Evolutionary conservation across 2,888 invertebrate genomes (phyloP).

Genomic region (Linnaemya vulpina): DNA sequence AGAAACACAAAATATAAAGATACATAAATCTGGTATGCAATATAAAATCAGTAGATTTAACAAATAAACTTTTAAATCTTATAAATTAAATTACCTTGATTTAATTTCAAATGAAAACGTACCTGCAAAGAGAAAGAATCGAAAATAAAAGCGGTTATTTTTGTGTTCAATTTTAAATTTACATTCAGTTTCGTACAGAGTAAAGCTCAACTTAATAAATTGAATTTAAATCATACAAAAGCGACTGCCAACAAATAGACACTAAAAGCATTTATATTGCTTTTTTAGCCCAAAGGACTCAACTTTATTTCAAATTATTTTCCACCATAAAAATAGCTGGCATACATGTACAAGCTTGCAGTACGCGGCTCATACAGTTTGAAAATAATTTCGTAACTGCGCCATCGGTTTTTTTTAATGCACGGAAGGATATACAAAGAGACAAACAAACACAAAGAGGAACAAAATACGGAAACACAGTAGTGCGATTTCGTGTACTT

Average conservation of each 20-base stretch:
- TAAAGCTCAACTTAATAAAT: conserved; percentile 29
- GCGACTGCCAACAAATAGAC: conserved; percentile 23
- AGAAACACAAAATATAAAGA: not conserved
- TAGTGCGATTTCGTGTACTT: not conserved
- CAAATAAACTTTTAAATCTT: conserved; percentile 14
- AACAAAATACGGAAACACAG: conserved; percentile 6
- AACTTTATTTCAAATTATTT: not conserved
- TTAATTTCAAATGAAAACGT: conserved; percentile 20
- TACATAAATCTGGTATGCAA: conserved; percentile 20
- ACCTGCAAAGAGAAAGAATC: conserved; percentile 43
- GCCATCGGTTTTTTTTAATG: conserved; percentile 8
- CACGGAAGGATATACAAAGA: conserved; percentile 16
- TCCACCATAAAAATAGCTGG: conserved; percentile 15
- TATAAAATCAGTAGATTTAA: not conserved
- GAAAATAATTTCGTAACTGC: conserved; percentile 22
- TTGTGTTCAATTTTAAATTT: not conserved
- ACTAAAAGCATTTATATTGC: conserved; percentile 50
- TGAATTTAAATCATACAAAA: conserved; percentile 51
- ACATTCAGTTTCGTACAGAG: not conserved
- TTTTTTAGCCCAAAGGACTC: conserved; percentile 48
- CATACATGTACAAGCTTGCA: not conserved
- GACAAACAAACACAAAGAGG: not conserved
- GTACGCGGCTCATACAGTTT: conserved; percentile 28
- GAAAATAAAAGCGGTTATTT: conserved; percentile 1
- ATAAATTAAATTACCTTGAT: conserved; percentile 43